Evolutionary conservation across 2,113 vertebrate species (phyloP), one percentile per base, ranked within the genome.

Genomic region (Cromileptes altivelis): DNA sequence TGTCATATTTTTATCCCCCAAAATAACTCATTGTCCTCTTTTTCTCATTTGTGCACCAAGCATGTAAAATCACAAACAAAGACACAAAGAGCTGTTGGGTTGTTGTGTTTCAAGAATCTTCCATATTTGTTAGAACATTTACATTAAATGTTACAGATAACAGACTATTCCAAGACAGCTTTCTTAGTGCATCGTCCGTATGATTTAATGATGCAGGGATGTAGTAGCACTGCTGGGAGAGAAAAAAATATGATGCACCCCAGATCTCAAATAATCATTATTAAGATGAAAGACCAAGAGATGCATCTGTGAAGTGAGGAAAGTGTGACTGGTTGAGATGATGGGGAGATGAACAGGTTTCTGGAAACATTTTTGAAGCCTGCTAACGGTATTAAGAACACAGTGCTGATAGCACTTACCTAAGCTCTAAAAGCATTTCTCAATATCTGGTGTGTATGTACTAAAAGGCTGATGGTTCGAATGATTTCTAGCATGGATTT

Each of bases 351-450:
- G 70, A 84, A 67, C 62, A 75, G 65, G 33, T 80, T 88, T 85
- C 82, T 70, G 73, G 86, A 86, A 83, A 73, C 49, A 80, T 79
- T 82, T 45, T 81, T 49, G 50, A 87, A 81, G 76, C 50, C 63
- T 40, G 61, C 64, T 86, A 82, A 91, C 80, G 9, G 61, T 62
- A 93, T 88, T 86, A 91, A 84, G 42, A 73, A 76, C 70, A 42
- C 42, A 23, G 73, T 79, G 75, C 87, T 92, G 88, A 93, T 91
- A 79, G 92, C 88, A 76, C 87, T 86, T 90, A 92, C 88, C 89
- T 88, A 63, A 85, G 86, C 92, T 90, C 86, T 92, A 88, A 95
- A 93, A 93, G 91, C 90, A 89, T 88, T 80, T 89, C 85, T 94
- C 93, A 87, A 76, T 90, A 85, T 90, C 78, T 85, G 77, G 84